Conservation (phyloP, 2,113 vertebrate genomes). For the Syrmaticus mikado region DNA sequence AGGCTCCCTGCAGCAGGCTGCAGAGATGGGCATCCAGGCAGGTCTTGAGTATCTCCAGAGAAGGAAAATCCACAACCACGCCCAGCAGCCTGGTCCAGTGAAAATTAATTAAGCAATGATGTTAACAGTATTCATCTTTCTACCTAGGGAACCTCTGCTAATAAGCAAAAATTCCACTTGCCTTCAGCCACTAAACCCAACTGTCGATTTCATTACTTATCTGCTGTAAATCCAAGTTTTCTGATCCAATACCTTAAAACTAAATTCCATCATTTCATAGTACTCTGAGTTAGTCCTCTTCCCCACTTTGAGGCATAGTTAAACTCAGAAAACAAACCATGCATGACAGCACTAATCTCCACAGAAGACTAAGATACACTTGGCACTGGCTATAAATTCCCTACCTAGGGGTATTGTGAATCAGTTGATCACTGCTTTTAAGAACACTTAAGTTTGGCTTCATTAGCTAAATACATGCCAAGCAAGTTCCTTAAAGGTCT, state of each 20-base stretch:
- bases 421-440: neutral
- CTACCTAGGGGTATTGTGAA: neutral
- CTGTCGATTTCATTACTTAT: neutral
- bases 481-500: neutral
- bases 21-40: too few relatives aligned
- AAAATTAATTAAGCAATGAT: too few relatives aligned
- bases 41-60: too few relatives aligned
- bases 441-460: neutral
- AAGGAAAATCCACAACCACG: too few relatives aligned
- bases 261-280: neutral
- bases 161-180: neutral
- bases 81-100: too few relatives aligned
- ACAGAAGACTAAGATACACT: neutral
- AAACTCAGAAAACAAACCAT: neutral
- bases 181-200: neutral
- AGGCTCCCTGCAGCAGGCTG: too few relatives aligned
- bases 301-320: neutral
- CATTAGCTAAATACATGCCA: neutral
- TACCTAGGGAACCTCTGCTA: too few relatives aligned
- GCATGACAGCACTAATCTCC: neutral
- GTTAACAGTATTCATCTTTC: neutral
- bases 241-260: neutral
- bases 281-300: neutral
- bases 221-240: neutral
- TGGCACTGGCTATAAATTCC: neutral